Base-by-base conservation (phyloP, 2,888 invertebrate genomes). In the Acrocyrtus sp. region DNA sequence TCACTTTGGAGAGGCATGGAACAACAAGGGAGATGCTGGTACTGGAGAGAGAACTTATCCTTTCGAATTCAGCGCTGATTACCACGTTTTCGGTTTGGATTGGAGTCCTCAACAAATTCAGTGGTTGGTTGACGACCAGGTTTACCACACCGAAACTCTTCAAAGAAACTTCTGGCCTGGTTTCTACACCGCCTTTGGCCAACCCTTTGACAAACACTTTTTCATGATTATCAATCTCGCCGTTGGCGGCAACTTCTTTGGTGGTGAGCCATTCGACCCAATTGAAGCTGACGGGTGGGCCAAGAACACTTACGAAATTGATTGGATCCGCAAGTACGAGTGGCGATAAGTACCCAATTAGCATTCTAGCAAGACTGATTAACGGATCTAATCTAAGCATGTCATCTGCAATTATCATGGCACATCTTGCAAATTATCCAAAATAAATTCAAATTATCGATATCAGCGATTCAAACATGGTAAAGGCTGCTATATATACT, bases 231-330 rank as follows among this genome's bases (percentile, higher is more conserved):
- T 78, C 41, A 78, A 78, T 45, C 62, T 78, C 61, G 78, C 78
- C 10, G 78, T 78, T 22, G 78, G 78, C 3, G 78, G 78, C 15
- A 57, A 21, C 21, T 78, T 78, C 53, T 78, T 78, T 57, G 74
- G 74, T 5, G 63, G 57, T 1, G 75, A 72, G 41, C 68, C 63
- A 1, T 78, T 78, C 54, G 66, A 75, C 24, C 75, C 75, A 0
- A 57, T 22, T 45, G 76, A 78, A 26, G 70, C 78, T 12, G 69
- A 73, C 21, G n/a, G 54, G 0, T 78, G 78, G 78, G 57, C 41
- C 4, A 75, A 78, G 41, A 21, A 41, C 10, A 76, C 74, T 5
- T 74, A 58, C 5, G 78, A 78, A 69, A 72, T 78, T 47, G 78
- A 78, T 29, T 78, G 24, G 24, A 58, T 78, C 17, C 54, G 65